Evolutionary conservation across 2,888 invertebrate species (phyloP).

Genomic region (Idaea straminata): DNA sequence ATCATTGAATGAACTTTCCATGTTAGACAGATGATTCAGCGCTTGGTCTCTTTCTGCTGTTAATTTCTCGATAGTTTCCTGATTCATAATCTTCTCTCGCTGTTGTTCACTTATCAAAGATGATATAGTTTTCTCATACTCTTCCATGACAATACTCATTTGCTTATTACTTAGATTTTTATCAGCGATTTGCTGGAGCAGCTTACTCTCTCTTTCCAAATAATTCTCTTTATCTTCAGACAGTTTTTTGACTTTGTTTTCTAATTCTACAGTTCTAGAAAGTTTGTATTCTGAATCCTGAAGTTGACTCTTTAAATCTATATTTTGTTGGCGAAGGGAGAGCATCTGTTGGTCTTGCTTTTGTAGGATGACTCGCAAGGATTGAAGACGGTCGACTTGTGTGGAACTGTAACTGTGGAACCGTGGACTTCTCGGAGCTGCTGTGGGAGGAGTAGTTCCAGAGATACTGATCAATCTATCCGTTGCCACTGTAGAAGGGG

Average conservation of each 20-base stretch:
- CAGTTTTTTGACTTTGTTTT: slow-evolving; percentile 57
- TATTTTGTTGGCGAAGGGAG: slow-evolving; percentile 61
- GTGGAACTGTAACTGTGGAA: slow-evolving; percentile 43
- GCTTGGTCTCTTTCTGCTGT: slow-evolving; percentile 80
- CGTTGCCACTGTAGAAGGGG: slow-evolving; percentile 63
- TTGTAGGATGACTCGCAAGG: slow-evolving; percentile 58
- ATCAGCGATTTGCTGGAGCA: slow-evolving; percentile 60
- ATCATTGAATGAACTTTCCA: slow-evolving; percentile 83
- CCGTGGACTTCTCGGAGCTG: slow-evolving; percentile 61
- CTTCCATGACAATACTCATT: slow-evolving; percentile 86
- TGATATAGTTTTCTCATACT: slow-evolving; percentile 89
- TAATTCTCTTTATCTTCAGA: slow-evolving; percentile 55
- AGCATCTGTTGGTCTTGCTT: slow-evolving; percentile 68
- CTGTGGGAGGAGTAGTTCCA: slow-evolving; percentile 62
- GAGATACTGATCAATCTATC: slow-evolving; percentile 67
- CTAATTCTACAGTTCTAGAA: slow-evolving; percentile 50
- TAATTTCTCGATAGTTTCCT: slow-evolving; percentile 70
- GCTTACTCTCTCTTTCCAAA: slow-evolving; percentile 52
- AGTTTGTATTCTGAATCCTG: slow-evolving; percentile 58
- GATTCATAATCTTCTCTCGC: slow-evolving; percentile 77
- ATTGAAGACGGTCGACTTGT: slow-evolving; percentile 58
- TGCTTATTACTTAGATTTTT: slow-evolving; percentile 65
- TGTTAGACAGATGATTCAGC: slow-evolving; percentile 78
- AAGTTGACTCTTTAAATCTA: slow-evolving; percentile 57
- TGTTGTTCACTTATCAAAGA: slow-evolving; percentile 86